Conservation (phyloP, 2,113 vertebrate species). For the Channa argus region DNA sequence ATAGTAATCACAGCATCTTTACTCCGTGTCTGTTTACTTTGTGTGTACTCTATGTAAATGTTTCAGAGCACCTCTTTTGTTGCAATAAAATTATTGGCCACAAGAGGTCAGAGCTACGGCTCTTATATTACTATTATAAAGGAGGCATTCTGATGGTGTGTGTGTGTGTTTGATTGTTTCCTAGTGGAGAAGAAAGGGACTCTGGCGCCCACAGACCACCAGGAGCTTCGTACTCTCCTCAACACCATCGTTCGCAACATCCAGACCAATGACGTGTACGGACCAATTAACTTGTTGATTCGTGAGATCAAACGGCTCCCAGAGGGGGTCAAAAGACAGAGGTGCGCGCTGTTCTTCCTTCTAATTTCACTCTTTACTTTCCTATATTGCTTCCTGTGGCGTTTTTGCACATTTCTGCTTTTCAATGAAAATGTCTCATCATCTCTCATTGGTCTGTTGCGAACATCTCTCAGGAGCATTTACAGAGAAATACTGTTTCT, state of each 20-base stretch:
- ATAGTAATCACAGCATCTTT: no score
- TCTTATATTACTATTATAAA: background rate
- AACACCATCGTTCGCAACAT: conserved; percentile 92
- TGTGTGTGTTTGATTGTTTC: background rate
- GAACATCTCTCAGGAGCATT: conserved; percentile 87
- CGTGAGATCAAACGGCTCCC: conserved; percentile 84
- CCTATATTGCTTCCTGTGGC: accelerated
- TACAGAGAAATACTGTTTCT: conserved; percentile 97
- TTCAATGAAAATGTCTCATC: background rate
- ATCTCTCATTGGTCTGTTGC: background rate
- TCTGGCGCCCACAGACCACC: conserved; percentile 85
- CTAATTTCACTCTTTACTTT: background rate
- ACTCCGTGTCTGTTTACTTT: no score
- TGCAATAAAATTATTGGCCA: background rate
- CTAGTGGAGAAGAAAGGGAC: conserved; percentile 86
- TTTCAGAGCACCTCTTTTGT: background rate
- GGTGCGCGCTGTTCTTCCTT: conserved; percentile 74
- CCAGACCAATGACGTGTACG: conserved; percentile 93
- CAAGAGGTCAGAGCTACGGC: background rate
- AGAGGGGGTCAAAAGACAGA: conserved; percentile 87
- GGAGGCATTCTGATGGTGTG: background rate
- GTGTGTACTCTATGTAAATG: no score
- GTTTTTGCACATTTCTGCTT: background rate
- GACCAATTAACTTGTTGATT: conserved; percentile 89
- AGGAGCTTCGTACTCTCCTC: conserved; percentile 87